Evolutionary conservation across 2,797 vertebrate species (phyloP), one percentile per base, ranked within the genome.

Genomic region (Gymnothorax javanicus): DNA sequence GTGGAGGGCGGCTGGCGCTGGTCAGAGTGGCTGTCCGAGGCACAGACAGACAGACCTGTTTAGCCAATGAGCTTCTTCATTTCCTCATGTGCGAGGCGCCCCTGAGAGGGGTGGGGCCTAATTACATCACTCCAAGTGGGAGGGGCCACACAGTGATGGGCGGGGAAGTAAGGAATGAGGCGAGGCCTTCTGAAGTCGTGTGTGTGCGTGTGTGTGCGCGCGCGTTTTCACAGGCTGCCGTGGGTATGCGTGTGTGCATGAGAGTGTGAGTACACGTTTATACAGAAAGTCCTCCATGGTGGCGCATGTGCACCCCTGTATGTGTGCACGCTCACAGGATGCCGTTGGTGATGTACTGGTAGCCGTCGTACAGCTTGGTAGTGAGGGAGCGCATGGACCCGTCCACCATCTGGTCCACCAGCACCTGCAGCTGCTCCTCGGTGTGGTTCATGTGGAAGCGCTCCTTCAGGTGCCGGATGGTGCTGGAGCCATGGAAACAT

Each of bases 311-410:
- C 33, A 27, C 13, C 7, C 33, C n/a, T 33, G 69, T 73, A 33
- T 52, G 75, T 52, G 75, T 54, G 75, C 23, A 50, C 23, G 11
- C 0, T 98, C 96, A 99, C 98, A 99, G 99, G 96, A 99, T 99
- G 95, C 98, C 98, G 0, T 99, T 99, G 96, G 98, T 99, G 93
- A 99, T 95, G 96, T 99, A 99, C 96, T 99, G 98, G 95, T 99
- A 99, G 91, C 98, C 97, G 0, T 99, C 98, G 13, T 99, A 99
- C 77, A 99, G 97, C 50, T 97, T 98, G 93, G 98, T 99, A 94
- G 98, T 99, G 90, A 99, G 95, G 0, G 98, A 99, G 17, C 98
- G 94, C 96, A 99, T 97, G 89, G 97, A 98, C 56, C 97, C 97
- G 0, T 98, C 97, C 87, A 99, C 98, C 96, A 99, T 95, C 95